These are phyloP conservation scores for Rhingia rostrata DNA, from an alignment of 2,888 invertebrate genomes.

Conservation along the genomic window DNA sequence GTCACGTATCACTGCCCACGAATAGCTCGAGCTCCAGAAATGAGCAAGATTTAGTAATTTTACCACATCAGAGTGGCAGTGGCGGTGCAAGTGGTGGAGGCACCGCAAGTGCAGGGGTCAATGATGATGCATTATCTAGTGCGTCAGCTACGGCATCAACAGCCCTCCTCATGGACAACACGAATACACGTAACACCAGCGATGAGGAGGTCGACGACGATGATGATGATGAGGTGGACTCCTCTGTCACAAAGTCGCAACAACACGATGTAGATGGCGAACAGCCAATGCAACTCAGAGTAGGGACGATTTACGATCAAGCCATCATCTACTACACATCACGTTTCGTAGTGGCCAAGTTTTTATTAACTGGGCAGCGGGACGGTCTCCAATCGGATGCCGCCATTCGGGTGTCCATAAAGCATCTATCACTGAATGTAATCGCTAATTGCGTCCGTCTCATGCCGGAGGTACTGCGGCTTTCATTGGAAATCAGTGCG, in stretches of 20 bases:
- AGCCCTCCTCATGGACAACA: constrained; percentile 78
- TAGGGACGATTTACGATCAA: constrained; percentile 82
- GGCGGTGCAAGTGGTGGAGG: constrained; percentile 1
- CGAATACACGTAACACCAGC: constrained; percentile 71
- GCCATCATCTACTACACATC: constrained; percentile 81
- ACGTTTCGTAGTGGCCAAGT: constrained; percentile 81
- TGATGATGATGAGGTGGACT: constrained; percentile 57
- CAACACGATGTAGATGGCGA: constrained; percentile 62
- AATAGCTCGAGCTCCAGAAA: constrained; percentile 75
- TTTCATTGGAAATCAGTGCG: constrained; percentile 86
- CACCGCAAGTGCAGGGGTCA: constrained; percentile 65
- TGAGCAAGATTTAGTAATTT: constrained; percentile 75
- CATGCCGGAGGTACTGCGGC: constrained; percentile 88
- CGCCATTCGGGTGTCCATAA: constrained; percentile 93
- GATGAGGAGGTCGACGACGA: constrained; percentile 27
- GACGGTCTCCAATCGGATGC: constrained; percentile 88
- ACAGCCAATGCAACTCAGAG: constrained; percentile 78
- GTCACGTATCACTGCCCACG: constrained; percentile 74
- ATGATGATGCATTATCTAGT: constrained; percentile 78
- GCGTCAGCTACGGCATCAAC: constrained; percentile 80
- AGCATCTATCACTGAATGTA: constrained; percentile 92
- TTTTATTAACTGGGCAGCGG: constrained; percentile 80
- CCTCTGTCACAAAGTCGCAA: constrained; percentile 45
- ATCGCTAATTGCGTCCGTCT: constrained; percentile 89
- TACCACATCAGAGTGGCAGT: constrained; percentile 55